These are phyloP conservation scores for Antrozous pallidus DNA, from an alignment of 2,797 vertebrate species.

Conservation along the genomic window DNA sequence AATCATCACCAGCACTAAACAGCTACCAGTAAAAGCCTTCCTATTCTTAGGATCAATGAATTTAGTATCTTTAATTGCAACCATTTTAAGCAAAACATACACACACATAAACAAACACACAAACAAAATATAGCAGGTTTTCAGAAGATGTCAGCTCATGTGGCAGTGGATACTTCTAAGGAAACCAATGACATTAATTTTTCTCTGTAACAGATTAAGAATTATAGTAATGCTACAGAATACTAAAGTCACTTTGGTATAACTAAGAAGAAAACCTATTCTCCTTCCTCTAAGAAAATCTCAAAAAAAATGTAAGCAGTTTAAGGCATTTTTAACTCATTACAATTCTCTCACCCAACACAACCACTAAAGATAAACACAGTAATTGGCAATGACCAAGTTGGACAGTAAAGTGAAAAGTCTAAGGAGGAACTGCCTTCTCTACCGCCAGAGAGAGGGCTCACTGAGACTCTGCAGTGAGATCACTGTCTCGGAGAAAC, in stretches of 20 bases:
- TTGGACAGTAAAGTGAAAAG: not conserved
- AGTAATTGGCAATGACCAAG: not conserved
- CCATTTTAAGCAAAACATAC: constrained; percentile 32
- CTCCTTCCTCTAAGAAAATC: constrained; percentile 22
- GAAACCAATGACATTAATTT: not conserved
- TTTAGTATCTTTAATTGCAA: constrained; percentile 44
- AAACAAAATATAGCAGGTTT: not conserved
- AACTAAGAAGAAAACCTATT: constrained; percentile 13
- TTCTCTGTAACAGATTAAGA: constrained; percentile 36
- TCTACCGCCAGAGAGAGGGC: not conserved
- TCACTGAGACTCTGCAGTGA: not conserved
- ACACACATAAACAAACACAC: no score
- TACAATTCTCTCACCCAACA: not conserved
- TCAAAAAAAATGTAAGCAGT: constrained; percentile 20
- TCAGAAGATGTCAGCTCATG: not conserved
- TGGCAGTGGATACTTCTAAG: not conserved
- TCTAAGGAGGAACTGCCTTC: not conserved
- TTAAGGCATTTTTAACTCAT: constrained; percentile 48
- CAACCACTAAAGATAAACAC: constrained; percentile 27
- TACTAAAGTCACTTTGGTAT: constrained; percentile 25
- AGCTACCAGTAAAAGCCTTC: constrained; percentile 39
- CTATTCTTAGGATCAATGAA: constrained; percentile 31
- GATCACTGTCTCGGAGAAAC: not conserved
- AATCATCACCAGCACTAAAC: constrained; percentile 46
- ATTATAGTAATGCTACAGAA: not conserved